Evolutionary conservation across 2,797 vertebrate species (phyloP).

Genomic region (Mallotus villosus): DNA sequence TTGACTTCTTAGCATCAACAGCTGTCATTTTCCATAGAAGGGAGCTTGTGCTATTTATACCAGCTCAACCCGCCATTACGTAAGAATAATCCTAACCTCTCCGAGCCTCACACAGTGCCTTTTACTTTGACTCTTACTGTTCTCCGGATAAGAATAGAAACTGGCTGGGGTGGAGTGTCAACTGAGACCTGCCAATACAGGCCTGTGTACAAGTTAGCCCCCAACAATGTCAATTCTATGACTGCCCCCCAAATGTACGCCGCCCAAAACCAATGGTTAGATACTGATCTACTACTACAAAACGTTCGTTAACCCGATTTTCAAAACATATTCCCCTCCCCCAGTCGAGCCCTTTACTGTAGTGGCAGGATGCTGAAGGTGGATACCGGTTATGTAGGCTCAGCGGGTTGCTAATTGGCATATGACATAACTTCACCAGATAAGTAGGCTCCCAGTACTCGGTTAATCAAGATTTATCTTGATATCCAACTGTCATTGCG

Average conservation of each 20-base stretch:
- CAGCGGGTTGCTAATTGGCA: background rate
- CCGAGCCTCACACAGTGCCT: conserved; percentile 31
- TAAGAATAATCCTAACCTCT: conserved; percentile 72
- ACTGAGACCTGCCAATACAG: conserved; percentile 19
- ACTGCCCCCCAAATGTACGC: too few species aligned
- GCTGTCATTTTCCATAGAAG: conserved; percentile 43
- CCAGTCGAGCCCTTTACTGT: background rate
- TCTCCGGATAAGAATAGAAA: conserved; percentile 23
- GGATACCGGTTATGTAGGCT: too few species aligned
- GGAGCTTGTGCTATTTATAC: conserved; percentile 68
- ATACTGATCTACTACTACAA: background rate
- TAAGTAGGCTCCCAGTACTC: background rate
- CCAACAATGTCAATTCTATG: too few species aligned
- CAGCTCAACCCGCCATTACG: conserved; percentile 62
- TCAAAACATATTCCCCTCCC: background rate
- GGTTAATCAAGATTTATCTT: background rate
- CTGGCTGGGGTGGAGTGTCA: conserved; percentile 22
- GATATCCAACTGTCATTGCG: background rate
- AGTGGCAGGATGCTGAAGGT: background rate
- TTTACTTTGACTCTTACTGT: conserved; percentile 36
- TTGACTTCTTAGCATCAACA: conserved; percentile 28
- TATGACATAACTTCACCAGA: background rate
- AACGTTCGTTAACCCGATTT: too few species aligned
- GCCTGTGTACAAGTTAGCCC: background rate
- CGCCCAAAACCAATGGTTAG: background rate